These are phyloP conservation scores for Lamellibrachia columna DNA, from an alignment of 2,888 invertebrate species.

Conservation along the genomic window DNA sequence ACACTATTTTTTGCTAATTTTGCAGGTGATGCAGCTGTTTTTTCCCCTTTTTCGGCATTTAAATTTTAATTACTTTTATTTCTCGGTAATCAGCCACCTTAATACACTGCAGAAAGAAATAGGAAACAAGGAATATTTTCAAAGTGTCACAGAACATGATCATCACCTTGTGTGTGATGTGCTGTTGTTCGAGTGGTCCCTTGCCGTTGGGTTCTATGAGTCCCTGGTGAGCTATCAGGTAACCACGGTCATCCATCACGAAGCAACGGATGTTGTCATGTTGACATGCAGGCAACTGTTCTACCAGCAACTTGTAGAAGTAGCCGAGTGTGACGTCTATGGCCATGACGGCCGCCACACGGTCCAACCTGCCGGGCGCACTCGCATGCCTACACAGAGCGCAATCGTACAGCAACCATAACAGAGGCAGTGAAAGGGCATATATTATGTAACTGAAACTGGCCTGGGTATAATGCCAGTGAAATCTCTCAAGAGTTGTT, in stretches of 20 bases:
- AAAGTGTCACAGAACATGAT: neutral
- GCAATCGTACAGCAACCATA: neutral
- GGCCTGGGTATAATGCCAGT: too few species aligned
- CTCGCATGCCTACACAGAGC: slow-evolving; percentile 13
- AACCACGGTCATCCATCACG: slow-evolving; percentile 88
- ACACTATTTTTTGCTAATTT: neutral
- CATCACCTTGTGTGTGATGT: slow-evolving; percentile 78
- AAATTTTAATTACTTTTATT: too few species aligned
- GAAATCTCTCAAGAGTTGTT: too few species aligned
- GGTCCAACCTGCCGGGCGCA: slow-evolving; percentile 69
- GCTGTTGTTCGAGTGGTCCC: slow-evolving; percentile 82
- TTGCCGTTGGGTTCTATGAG: slow-evolving; percentile 71
- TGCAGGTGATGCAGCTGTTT: too few species aligned
- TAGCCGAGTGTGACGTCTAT: slow-evolving; percentile 89
- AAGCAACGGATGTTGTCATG: slow-evolving; percentile 73
- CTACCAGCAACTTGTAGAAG: slow-evolving; percentile 78
- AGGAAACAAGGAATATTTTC: neutral
- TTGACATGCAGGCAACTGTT: slow-evolving; percentile 62
- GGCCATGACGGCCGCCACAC: slow-evolving; percentile 78
- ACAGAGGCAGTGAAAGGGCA: too few species aligned
- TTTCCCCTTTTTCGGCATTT: too few species aligned
- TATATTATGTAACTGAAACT: too few species aligned
- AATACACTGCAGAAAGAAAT: too few species aligned
- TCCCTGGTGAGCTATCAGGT: slow-evolving; percentile 86
- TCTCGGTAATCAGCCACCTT: too few species aligned